Evolutionary conservation across 1,140 invertebrate species (phyloP).

Genomic region (Tribolium madens): DNA sequence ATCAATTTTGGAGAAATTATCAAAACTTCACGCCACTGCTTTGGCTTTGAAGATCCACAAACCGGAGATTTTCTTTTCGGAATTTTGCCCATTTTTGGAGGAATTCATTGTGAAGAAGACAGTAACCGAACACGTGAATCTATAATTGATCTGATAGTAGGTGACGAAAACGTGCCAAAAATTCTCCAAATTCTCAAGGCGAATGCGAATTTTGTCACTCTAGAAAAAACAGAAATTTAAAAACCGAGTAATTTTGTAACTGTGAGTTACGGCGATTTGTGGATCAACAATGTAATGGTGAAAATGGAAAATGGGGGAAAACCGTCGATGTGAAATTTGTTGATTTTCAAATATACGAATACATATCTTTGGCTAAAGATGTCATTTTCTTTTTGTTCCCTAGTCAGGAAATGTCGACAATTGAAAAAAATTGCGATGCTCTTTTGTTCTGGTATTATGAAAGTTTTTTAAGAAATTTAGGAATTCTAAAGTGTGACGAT

Average conservation of each 20-base stretch:
- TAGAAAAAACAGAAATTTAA: neutral
- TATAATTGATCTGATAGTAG: neutral
- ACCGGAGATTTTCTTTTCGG: neutral
- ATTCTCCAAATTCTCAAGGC: neutral
- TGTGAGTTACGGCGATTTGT: slow-evolving; percentile 71
- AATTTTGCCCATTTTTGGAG: neutral
- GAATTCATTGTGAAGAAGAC: neutral
- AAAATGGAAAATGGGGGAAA: slow-evolving; percentile 63
- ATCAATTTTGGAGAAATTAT: slow-evolving; percentile 1
- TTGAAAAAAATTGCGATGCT: slow-evolving; percentile 63
- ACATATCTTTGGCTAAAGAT: slow-evolving; percentile 68
- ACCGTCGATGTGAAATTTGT: slow-evolving; percentile 69
- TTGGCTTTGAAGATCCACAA: neutral
- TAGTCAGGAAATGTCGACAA: slow-evolving; percentile 64
- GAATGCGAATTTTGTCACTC: neutral
- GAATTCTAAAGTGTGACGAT: slow-evolving; percentile 47
- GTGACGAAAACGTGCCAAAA: neutral
- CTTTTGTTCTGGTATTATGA: slow-evolving; percentile 68
- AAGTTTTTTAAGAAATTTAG: slow-evolving; percentile 63
- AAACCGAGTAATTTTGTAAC: slow-evolving; percentile 65
- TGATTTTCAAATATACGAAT: slow-evolving; percentile 71
- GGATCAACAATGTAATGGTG: slow-evolving; percentile 72
- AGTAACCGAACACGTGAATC: neutral
- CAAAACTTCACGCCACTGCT: neutral
- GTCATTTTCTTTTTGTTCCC: slow-evolving; percentile 70